These are phyloP conservation scores for Petrocephalus zakoni DNA, from an alignment of 2,113 vertebrate genomes.

Conservation along the genomic window DNA sequence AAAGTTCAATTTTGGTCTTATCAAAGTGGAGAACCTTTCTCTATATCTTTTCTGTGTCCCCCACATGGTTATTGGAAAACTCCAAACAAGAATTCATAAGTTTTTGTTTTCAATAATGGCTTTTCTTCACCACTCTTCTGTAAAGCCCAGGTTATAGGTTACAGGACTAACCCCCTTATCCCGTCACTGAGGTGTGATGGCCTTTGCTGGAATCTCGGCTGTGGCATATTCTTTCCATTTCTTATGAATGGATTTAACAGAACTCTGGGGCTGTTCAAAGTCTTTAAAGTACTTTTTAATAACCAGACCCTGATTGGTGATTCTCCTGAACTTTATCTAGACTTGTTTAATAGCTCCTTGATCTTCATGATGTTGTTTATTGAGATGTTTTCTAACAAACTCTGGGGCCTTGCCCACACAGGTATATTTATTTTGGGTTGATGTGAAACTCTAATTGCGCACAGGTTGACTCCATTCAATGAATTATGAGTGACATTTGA, in stretches of 20 bases:
- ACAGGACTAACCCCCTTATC: neutral
- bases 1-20: neutral
- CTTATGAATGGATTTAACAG: neutral
- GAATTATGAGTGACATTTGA: neutral
- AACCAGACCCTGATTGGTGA: neutral
- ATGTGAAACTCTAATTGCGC: neutral
- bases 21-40: neutral
- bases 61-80: neutral
- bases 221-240: neutral
- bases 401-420: neutral
- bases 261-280: neutral
- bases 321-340: neutral
- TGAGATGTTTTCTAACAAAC: neutral
- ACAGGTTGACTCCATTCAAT: neutral
- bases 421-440: neutral
- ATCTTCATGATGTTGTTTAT: neutral
- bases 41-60: neutral
- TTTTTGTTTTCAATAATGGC: neutral
- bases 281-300: neutral
- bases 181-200: neutral
- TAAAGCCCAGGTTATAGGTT: neutral
- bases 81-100: neutral
- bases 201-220: neutral
- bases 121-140: neutral
- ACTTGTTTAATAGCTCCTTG: neutral